Evolutionary conservation across 2,888 invertebrate genomes (phyloP).

Genomic region (Ryuthela nishihirai): DNA sequence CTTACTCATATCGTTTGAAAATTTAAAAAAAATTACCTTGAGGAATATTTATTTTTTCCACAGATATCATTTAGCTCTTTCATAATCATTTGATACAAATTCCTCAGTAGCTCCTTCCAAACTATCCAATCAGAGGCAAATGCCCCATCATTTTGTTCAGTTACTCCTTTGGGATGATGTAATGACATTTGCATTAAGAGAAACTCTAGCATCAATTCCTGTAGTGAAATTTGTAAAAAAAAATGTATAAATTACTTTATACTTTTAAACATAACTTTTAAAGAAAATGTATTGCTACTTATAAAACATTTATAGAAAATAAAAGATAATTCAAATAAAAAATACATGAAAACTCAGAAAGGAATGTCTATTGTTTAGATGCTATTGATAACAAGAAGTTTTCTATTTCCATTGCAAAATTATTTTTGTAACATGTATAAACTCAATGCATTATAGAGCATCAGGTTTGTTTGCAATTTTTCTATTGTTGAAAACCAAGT

Average conservation of each 20-base stretch:
- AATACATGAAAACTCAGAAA: no score
- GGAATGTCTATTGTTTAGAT: not conserved
- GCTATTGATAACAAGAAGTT: no score
- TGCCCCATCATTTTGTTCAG: conserved; percentile 43
- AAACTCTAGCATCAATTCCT: conserved; percentile 53
- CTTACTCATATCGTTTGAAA: no score
- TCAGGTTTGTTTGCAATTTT: no score
- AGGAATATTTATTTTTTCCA: conserved; percentile 31
- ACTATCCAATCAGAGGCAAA: conserved; percentile 17
- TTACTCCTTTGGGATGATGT: conserved; percentile 56
- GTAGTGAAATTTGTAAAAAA: no score
- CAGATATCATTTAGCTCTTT: conserved; percentile 55
- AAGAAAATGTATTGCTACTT: not conserved
- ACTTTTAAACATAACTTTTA: not conserved
- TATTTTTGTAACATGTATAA: no score
- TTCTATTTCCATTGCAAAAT: no score
- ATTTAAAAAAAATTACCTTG: conserved; percentile 9
- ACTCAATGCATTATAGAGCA: no score
- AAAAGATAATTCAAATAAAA: not conserved
- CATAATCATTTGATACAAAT: conserved; percentile 52
- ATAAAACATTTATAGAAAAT: not conserved
- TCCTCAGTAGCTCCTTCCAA: conserved; percentile 24
- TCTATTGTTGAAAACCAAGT: no score
- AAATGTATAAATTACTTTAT: not conserved
- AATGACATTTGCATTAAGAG: conserved; percentile 55